These are phyloP conservation scores for Alouatta palliata DNA, from an alignment of 2,113 vertebrate species.

Conservation along the genomic window DNA sequence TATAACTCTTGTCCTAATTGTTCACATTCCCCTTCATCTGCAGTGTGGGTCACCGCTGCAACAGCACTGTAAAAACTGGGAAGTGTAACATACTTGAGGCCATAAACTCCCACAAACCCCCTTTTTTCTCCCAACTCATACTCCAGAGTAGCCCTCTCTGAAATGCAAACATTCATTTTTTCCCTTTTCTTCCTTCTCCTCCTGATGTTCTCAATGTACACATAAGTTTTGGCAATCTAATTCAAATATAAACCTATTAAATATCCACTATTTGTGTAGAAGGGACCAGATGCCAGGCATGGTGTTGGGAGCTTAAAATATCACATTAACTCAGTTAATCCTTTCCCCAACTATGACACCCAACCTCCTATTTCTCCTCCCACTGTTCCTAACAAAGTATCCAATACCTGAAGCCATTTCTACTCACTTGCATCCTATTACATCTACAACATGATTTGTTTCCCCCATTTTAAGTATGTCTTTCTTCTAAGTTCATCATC, in stretches of 20 bases:
- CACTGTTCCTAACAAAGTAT: background rate
- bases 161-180: background rate
- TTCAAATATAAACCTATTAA: background rate
- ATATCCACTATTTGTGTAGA: background rate
- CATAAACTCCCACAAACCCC: background rate
- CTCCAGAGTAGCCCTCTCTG: background rate
- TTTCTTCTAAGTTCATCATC: background rate
- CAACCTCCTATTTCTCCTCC: background rate
- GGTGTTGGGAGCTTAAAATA: background rate
- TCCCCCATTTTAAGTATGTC: background rate
- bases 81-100: background rate
- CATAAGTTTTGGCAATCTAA: background rate
- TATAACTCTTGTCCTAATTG: background rate
- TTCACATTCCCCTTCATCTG: background rate
- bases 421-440: constrained; percentile 8
- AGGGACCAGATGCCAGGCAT: background rate
- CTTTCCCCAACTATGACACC: background rate
- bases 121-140: background rate
- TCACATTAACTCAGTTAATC: background rate
- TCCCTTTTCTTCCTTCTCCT: background rate
- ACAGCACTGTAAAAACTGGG: background rate
- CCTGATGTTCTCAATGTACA: background rate
- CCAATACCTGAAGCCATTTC: background rate
- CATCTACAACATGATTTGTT: background rate
- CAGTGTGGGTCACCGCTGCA: background rate